phyloP scores from a whole-genome alignment of 2,797 vertebrate genomes.

The Gymnothorax javanicus region DNA sequence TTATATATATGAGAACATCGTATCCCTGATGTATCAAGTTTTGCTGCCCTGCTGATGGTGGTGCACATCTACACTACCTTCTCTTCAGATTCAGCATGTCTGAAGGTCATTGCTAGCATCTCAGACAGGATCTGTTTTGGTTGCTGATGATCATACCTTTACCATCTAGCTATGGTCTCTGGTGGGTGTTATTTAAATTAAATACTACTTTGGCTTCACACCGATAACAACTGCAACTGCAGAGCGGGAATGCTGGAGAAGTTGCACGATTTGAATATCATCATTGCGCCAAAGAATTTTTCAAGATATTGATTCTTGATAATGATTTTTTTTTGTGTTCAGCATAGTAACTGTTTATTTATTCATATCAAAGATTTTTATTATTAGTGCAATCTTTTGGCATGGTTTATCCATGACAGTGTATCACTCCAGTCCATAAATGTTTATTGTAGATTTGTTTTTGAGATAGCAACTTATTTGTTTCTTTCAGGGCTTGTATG shows the following conservation, averaged over 20 bases:
- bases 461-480: background rate
- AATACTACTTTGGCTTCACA: conserved; percentile 54
- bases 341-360: background rate
- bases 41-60: background rate
- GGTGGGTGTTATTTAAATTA: conserved; percentile 52
- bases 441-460: background rate
- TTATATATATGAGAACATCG: background rate
- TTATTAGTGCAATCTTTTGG: background rate
- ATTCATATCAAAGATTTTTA: background rate
- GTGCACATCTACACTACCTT: background rate
- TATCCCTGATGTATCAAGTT: background rate
- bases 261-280: background rate
- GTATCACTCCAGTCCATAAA: background rate
- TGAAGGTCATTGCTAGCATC: background rate
- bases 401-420: background rate
- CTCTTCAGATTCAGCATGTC: background rate
- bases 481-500: background rate
- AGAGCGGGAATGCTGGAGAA: background rate
- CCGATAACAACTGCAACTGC: conserved; percentile 50
- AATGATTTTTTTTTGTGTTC: background rate
- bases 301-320: no score
- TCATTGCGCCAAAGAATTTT: background rate
- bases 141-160: conserved; percentile 5
- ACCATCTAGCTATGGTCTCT: conserved; percentile 57
- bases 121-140: background rate